A percentile compares a stretch with the other conserved stretches of the same genome.
phyloP scores from a whole-genome alignment of 1,140 invertebrate genomes.

The Battus philenor region DNA sequence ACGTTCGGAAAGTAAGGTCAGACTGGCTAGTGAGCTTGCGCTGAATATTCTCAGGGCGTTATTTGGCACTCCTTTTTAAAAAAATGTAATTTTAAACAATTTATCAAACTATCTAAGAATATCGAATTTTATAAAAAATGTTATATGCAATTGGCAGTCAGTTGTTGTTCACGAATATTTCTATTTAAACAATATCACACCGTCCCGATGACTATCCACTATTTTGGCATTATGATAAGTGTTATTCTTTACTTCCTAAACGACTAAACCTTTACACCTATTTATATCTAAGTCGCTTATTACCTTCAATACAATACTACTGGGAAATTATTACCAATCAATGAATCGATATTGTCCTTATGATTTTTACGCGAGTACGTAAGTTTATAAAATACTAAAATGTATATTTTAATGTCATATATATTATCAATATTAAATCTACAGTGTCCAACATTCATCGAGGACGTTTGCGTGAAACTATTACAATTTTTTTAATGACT shows the following conservation, averaged over 20 bases:
- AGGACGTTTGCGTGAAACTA: conserved; percentile 60
- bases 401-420: conserved; percentile 51
- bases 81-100: conserved; percentile 58
- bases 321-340: conserved; percentile 60
- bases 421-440: conserved; percentile 49
- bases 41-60: conserved; percentile 31
- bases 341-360: conserved; percentile 73
- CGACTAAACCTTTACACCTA: conserved; percentile 42
- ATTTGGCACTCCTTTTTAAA: conserved; percentile 67
- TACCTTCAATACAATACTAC: conserved; percentile 48
- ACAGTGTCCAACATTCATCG: conserved; percentile 54
- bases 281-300: conserved; percentile 61
- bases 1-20: conserved; percentile 39
- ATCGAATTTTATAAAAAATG: conserved; percentile 68
- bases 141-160: conserved; percentile 72
- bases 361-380: conserved; percentile 72
- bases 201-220: conserved; percentile 50
- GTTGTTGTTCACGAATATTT: conserved; percentile 61
- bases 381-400: conserved; percentile 70
- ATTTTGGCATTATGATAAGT: conserved; percentile 56
- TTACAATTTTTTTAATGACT: conserved; percentile 46
- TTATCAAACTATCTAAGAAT: conserved; percentile 72
- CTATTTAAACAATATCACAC: conserved; percentile 70
- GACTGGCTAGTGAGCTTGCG: conserved; percentile 33
- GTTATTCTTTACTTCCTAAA: conserved; percentile 29